phyloP scores from a whole-genome alignment of 92 coral and sea anemone species.

The Zoanthus solanderi region DNA sequence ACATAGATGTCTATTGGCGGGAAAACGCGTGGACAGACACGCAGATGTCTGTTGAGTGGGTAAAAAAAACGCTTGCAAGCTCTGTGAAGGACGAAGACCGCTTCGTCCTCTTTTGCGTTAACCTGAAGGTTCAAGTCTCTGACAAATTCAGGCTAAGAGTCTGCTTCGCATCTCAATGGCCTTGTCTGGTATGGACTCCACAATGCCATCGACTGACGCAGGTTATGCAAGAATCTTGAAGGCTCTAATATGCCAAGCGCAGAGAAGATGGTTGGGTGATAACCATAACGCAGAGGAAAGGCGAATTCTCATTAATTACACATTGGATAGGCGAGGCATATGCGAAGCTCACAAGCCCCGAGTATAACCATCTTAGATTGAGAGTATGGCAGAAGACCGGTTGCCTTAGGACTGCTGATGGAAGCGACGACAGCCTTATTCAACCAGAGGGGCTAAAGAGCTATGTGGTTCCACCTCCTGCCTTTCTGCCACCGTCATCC shows the following conservation, averaged over 20 bases:
- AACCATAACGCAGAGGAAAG: not conserved
- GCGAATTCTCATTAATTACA: not conserved
- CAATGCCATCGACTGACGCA: not conserved
- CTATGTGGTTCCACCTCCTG: conserved; percentile 41
- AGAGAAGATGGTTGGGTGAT: not conserved
- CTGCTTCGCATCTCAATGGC: not conserved
- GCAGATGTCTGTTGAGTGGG: conserved; percentile 47
- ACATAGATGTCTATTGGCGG: conserved; percentile 42
- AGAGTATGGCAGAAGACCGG: not conserved
- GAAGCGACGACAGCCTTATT: conserved; percentile 28
- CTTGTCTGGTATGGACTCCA: not conserved
- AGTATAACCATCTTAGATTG: conserved; percentile 40
- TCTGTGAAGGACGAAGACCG: conserved; percentile 16
- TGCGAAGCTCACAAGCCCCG: conserved; percentile 30
- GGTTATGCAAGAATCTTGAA: not conserved
- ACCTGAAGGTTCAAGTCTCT: conserved; percentile 44
- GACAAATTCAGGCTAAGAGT: not conserved
- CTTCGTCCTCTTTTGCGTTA: conserved; percentile 50
- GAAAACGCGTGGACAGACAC: conserved; percentile 55
- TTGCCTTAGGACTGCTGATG: conserved; percentile 10
- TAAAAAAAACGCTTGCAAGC: not conserved
- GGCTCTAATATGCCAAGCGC: not conserved
- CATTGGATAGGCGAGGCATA: conserved; percentile 24
- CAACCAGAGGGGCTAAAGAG: conserved; percentile 48
- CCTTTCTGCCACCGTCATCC: conserved; percentile 27